Base-by-base conservation (phyloP, 1,140 invertebrate species). In the Stegodyphus mimosarum region DNA sequence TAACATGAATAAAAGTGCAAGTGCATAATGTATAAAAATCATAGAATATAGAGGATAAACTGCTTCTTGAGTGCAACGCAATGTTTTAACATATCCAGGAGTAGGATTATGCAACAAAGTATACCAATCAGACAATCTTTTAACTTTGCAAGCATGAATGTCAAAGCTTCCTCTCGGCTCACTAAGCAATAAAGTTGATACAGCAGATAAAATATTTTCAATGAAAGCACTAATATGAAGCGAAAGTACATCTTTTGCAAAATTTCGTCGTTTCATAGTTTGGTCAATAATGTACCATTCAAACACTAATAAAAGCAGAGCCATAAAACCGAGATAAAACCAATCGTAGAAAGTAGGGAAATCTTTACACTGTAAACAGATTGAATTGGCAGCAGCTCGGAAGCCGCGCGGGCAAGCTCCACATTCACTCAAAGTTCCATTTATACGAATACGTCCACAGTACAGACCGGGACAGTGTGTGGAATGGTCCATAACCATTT, bases 21-120 rank as follows among this genome's bases (percentile, higher is more conserved):
- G 91, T 15, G 94, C 94, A 91, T 98, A 98, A 91, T 98, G 98
- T 50, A 98, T 93, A 89, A 99, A 94, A 6, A 99, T 95, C 91
- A 99, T 95, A 17, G 97, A 97, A 90, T 99, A 98, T 95, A 99
- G 91, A 75, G 98, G 98, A 92, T 98, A 99, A 0, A 99, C 97
- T 69, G 97, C 96, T 92, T 99, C 98, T 89, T 99, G 96, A 0
- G 97, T 98, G 90, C 98, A 99, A 91, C 98, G 94, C 18, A 99
- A 90, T 76, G 94, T 95, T 75, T 94, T 92, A 88, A 95, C 95
- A 91, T 98, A 99, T 90, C 98, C 95, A 7, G 97, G 96, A 88
- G 93, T 94, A 49, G 98, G 98, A 92, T 99, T 99, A 87, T 98
- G 95, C 33, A 99, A 92, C 81, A 99, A 90, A 0, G 97, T 98